Base-by-base conservation (phyloP, 2,888 invertebrate genomes). In the Pandemis heparana region DNA sequence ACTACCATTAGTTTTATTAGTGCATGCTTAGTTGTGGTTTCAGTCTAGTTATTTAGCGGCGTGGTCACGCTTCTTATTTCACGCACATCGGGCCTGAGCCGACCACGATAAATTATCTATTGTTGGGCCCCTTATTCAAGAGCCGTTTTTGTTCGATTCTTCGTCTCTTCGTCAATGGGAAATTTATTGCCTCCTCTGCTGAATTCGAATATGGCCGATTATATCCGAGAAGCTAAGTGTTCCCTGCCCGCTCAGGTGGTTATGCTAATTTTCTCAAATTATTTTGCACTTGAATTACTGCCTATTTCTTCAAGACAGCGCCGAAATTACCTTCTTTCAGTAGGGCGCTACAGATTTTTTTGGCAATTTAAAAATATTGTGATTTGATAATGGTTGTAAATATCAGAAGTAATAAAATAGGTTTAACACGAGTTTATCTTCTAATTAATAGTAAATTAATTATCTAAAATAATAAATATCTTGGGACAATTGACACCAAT, bases 71-170 rank as follows among this genome's bases (percentile, higher is more conserved):
- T 88, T 87, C 88, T 77, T 88, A 88, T 89, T 88, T 88, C 81
- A 86, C 82, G 83, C 82, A 86, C 73, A 85, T 79, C 80, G 81
- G 81, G 79, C 85, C 85, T 87, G 85, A 85, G 84, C 85, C 86
- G 85, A 86, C 89, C 89, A 87, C 92, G 87, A 94, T 94, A 92
- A 93, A 93, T 93, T 92, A 91, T 89, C 93, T 87, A 92, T 92
- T 94, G 92, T 92, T 89, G 86, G 84, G 83, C 83, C 79, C 81
- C 87, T 88, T 90, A 90, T 92, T 89, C 90, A 90, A 88, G 90
- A 89, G 85, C 87, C 89, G 91, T 92, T 94, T 94, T 92, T 93
- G 93, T 94, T 92, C 93, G 90, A 92, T 92, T 92, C 93, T 92
- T 92, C 89, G 90, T 87, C 89, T 91, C 87, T 87, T 91, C 90